phyloP scores from a whole-genome alignment of 2,113 vertebrate species.

The Sceloporus tristichus region DNA sequence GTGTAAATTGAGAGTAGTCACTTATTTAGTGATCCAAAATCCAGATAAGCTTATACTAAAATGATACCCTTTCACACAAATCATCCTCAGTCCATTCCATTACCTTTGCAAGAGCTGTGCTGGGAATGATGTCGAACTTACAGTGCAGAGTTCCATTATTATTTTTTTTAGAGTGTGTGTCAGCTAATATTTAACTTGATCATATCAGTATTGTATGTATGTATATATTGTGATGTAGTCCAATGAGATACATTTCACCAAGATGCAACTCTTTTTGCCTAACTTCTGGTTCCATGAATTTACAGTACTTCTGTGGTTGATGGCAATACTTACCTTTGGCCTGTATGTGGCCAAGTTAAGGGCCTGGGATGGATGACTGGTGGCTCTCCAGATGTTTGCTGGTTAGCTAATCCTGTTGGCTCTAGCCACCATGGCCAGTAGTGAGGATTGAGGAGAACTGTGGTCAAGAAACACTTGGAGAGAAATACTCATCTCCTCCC shows the following conservation, averaged over 20 bases:
- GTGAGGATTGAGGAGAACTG: no score
- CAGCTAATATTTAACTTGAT: no score
- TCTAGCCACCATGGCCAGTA: no score
- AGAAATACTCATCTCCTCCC: background rate
- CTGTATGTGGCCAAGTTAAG: background rate
- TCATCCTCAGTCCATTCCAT: background rate
- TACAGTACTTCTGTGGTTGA: background rate
- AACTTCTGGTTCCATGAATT: constrained; percentile 11
- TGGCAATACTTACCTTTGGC: background rate
- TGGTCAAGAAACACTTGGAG: no score
- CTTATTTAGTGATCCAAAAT: background rate
- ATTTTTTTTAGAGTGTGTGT: background rate
- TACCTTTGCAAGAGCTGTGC: background rate
- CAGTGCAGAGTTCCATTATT: background rate
- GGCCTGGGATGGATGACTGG: background rate
- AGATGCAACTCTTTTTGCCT: background rate
- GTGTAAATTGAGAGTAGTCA: background rate
- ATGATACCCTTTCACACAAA: background rate
- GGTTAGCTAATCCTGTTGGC: no score
- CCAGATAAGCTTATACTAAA: background rate
- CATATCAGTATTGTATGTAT: no score
- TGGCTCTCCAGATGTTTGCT: no score
- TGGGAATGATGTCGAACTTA: background rate
- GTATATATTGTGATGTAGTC: no score
- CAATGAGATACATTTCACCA: no score